These are phyloP conservation scores for Octodon degus DNA, from an alignment of 2,113 vertebrate species.

Conservation along the genomic window DNA sequence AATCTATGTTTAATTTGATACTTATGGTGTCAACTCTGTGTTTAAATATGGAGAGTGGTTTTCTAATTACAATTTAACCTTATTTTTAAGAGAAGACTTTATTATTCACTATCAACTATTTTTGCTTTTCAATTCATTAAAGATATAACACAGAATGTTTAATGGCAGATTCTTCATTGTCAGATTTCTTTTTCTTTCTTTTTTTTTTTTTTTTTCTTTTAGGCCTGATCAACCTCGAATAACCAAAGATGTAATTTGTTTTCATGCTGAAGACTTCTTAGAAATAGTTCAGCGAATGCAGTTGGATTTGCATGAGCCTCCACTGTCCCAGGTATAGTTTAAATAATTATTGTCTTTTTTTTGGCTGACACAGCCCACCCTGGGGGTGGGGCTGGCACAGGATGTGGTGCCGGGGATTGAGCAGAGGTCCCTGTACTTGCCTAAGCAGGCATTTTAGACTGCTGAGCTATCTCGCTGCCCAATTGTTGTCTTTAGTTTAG, in stretches of 20 bases:
- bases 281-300: constrained; percentile 97
- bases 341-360: constrained; percentile 22
- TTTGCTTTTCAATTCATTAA: constrained; percentile 67
- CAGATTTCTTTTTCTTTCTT: not conserved
- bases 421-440: too few relatives aligned
- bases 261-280: constrained; percentile 96
- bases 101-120: constrained; percentile 20
- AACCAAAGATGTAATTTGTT: constrained; percentile 99
- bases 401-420: too few relatives aligned
- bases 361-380: too few relatives aligned
- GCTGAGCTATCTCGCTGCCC: too few relatives aligned
- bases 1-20: constrained; percentile 26
- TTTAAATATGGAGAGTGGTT: constrained; percentile 45
- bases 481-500: constrained; percentile 34
- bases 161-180: constrained; percentile 29
- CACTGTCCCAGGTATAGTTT: constrained; percentile 92
- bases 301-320: constrained; percentile 96
- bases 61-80: constrained; percentile 33
- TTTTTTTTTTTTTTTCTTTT: constrained; percentile 54
- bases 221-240: constrained; percentile 96
- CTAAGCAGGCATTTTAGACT: too few relatives aligned
- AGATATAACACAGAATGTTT: constrained; percentile 18
- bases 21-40: not conserved
- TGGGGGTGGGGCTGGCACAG: too few relatives aligned
- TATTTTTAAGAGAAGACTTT: not conserved